A percentile compares a stretch with the other conserved stretches of the same genome.
These are phyloP conservation scores for Nycteola revayana DNA, from an alignment of 2,888 invertebrate genomes.

Conservation along the genomic window DNA sequence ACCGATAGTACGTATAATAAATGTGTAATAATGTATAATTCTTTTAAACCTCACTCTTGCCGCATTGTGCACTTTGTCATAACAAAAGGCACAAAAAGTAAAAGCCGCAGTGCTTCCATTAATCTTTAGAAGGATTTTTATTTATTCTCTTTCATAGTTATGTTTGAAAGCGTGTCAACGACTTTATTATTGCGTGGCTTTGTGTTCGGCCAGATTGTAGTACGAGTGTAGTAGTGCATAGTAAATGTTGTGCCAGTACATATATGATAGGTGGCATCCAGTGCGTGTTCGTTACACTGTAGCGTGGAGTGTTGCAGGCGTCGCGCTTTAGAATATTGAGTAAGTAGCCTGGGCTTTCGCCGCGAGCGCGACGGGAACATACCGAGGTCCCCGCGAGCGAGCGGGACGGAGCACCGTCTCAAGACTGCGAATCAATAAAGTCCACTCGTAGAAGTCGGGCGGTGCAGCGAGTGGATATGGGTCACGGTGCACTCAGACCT, in stretches of 20 bases:
- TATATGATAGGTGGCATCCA: background rate
- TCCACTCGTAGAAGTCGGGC: conserved; percentile 77
- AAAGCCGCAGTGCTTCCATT: conserved; percentile 21
- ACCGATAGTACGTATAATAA: too few relatives aligned
- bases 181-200: conserved; percentile 6
- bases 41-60: conserved; percentile 29
- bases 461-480: conserved; percentile 74
- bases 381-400: conserved; percentile 41
- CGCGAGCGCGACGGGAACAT: conserved; percentile 8
- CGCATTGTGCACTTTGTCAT: conserved; percentile 31
- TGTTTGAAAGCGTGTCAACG: conserved; percentile 10
- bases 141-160: conserved; percentile 15
- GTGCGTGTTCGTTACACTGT: conserved; percentile 2
- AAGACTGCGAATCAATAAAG: conserved; percentile 83
- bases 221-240: too few relatives aligned
- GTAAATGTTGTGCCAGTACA: background rate
- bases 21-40: conserved; percentile 13
- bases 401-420: conserved; percentile 71
- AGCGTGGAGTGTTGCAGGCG: conserved; percentile 57
- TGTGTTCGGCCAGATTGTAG: too few relatives aligned
- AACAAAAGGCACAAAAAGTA: conserved; percentile 18
- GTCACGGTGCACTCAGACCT: conserved; percentile 75
- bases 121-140: conserved; percentile 15
- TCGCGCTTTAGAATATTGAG: conserved; percentile 74
- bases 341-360: conserved; percentile 56